phyloP scores from a whole-genome alignment of 2,797 vertebrate genomes.

The Rhynchotus rufescens region DNA sequence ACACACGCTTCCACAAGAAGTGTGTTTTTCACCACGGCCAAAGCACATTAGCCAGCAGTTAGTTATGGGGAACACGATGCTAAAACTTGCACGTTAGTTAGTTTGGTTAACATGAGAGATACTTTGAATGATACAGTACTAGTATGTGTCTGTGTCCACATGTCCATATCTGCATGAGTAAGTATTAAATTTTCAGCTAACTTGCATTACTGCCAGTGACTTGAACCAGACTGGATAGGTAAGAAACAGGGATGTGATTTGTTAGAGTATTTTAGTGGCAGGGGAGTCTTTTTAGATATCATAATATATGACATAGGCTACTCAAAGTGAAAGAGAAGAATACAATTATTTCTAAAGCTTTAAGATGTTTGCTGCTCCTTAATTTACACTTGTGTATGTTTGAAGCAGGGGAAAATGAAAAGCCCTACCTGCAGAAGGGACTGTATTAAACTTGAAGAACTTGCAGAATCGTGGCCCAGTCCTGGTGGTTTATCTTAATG shows the following conservation, averaged over 20 bases:
- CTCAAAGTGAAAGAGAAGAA: background rate
- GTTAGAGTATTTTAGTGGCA: background rate
- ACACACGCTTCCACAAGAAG: background rate
- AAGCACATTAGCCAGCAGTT: background rate
- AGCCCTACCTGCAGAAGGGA: background rate
- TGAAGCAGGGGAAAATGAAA: background rate
- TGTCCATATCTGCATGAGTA: background rate
- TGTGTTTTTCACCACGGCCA: background rate
- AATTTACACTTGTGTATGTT: background rate
- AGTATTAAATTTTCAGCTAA: background rate
- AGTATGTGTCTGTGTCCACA: background rate
- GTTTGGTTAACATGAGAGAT: background rate
- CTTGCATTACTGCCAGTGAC: background rate
- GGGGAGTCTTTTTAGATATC: background rate
- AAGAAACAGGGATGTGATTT: background rate
- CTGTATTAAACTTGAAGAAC: background rate
- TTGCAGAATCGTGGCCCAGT: background rate
- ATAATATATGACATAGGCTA: background rate
- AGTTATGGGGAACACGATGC: background rate
- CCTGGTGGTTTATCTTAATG: background rate
- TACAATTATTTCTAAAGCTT: background rate
- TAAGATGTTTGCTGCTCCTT: background rate
- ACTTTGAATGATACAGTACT: background rate
- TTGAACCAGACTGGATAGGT: background rate
- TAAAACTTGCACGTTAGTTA: background rate